A percentile compares a stretch with the other conserved stretches of the same genome.
Conservation (phyloP, 2,888 invertebrate genomes). For the Rhabditoides inermis region DNA sequence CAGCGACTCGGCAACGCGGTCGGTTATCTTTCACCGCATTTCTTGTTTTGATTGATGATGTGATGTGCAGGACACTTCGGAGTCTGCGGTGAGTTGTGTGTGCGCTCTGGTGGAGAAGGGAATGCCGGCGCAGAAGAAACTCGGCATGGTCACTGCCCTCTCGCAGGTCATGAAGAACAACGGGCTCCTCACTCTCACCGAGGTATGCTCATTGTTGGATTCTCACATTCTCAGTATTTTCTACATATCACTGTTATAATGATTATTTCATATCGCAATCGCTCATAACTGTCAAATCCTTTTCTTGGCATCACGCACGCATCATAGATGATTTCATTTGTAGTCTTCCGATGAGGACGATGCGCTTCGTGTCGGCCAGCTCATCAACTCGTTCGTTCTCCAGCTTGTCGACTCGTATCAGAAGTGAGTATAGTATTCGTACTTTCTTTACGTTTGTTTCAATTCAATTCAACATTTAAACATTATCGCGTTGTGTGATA, state of each 20-base stretch:
- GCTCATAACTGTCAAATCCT: too few relatives aligned
- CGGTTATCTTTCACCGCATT: background rate
- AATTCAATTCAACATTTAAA: too few relatives aligned
- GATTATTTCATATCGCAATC: too few relatives aligned
- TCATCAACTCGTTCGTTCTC: conserved; percentile 24
- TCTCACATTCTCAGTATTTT: background rate
- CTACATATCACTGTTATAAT: background rate
- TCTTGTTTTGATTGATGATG: background rate
- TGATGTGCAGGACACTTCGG: background rate
- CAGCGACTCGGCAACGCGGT: conserved; percentile 13
- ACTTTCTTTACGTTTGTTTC: too few relatives aligned
- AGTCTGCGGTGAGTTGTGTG: conserved; percentile 58
- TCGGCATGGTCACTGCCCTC: conserved; percentile 54
- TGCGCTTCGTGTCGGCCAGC: conserved; percentile 19
- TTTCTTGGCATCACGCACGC: too few relatives aligned
- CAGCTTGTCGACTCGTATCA: conserved; percentile 23
- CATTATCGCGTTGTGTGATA: too few relatives aligned
- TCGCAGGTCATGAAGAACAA: conserved; percentile 16
- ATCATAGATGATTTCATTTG: conserved; percentile 2
- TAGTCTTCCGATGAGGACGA: conserved; percentile 27
- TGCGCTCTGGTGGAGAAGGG: conserved; percentile 59
- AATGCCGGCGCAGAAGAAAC: conserved; percentile 60
- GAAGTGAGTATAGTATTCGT: too few relatives aligned
- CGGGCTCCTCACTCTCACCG: conserved; percentile 15
- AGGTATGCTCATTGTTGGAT: conserved; percentile 8